These are phyloP conservation scores for Catonia carolina DNA, from an alignment of 2,888 invertebrate species.

Conservation along the genomic window DNA sequence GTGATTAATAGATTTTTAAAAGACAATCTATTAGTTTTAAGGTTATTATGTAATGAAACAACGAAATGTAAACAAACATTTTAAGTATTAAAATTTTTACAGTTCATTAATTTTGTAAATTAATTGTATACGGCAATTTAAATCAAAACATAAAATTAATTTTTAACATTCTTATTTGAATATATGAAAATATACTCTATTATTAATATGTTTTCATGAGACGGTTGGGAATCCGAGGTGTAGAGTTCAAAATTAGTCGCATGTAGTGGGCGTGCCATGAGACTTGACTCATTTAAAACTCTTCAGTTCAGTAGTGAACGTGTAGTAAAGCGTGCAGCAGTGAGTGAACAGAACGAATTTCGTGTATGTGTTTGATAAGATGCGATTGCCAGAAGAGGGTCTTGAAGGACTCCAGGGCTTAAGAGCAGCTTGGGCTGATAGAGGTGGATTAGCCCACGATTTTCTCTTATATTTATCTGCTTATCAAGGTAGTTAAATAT, in stretches of 20 bases:
- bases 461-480: constrained; percentile 47
- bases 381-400: background rate
- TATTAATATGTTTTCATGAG: too few relatives aligned
- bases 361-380: background rate
- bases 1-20: too few relatives aligned
- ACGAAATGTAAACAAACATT: too few relatives aligned
- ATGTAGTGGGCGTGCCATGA: background rate
- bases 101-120: too few relatives aligned
- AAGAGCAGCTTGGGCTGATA: constrained; percentile 40
- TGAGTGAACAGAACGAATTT: constrained; percentile 1
- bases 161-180: too few relatives aligned
- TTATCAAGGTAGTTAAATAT: constrained; percentile 46
- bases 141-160: too few relatives aligned
- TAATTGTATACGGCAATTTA: too few relatives aligned
- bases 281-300: background rate
- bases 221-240: too few relatives aligned
- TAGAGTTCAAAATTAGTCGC: background rate
- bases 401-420: constrained; percentile 36
- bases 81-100: too few relatives aligned
- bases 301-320: background rate
- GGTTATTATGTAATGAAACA: too few relatives aligned
- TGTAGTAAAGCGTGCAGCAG: background rate
- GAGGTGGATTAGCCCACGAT: constrained; percentile 43
- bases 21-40: too few relatives aligned
- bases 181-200: too few relatives aligned